Evolutionary conservation across 1,140 invertebrate species (phyloP), one percentile per base, ranked within the genome.

Genomic region (Aleiodes sp.): DNA sequence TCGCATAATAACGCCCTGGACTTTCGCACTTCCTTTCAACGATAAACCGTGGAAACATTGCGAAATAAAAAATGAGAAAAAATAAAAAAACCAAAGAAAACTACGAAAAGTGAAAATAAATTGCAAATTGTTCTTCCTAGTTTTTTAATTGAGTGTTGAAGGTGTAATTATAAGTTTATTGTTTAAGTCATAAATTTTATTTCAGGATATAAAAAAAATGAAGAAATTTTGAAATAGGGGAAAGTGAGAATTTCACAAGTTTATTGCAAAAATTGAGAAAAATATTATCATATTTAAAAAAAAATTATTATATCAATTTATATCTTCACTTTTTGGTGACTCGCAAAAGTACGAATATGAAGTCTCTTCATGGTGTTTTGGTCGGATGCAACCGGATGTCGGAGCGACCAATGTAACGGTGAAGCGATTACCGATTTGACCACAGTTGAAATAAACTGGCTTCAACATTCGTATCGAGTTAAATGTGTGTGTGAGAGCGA

Each of bases 1-100:
- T 31, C 31, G 26, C 60, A 65, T 62, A 63, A 70, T 70, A 70
- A 70, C 62, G 41, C 52, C 46, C 46, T 24, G 64, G 64, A 70
- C 64, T 35, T 41, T 41, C 26, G 62, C 39, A 31, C 43, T 43
- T 57, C 35, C 29, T 65, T 46, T 57, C 57, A 39, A 31, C 39
- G 14, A 52, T 52, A 52, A 52, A 52, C 21, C 46, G 21, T 52
- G 46, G 46, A 52, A 16, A 52, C 46, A 52, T 52, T 52, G 19
- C 46, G 9, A 52, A 52, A 52, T 52, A 52, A 52, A 52, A 52
- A 24, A 52, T 19, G 46, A 52, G 46, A 35, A 35, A 10, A 52
- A n/a, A n/a, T n/a, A n/a, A n/a, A n/a, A 52, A 52, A 52, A 12
- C 26, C 10, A 24, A 24, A 12, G 4, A 52, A 2, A 12, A 10